These are phyloP conservation scores for Auanema freiburgensis DNA, from an alignment of 2,888 invertebrate species.

Conservation along the genomic window DNA sequence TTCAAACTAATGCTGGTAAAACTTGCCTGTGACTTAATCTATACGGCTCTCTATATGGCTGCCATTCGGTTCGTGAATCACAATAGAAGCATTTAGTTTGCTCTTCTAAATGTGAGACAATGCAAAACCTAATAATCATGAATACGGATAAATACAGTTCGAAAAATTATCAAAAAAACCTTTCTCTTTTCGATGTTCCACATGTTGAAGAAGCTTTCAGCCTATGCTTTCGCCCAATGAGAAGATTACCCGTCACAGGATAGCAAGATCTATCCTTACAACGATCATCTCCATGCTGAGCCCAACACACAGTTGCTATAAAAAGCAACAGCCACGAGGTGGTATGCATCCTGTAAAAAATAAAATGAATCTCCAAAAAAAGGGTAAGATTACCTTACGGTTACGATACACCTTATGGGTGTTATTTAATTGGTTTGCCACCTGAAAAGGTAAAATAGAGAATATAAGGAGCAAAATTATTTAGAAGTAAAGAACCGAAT, in stretches of 20 bases:
- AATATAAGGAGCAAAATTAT: too few species aligned
- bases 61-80: slow-evolving; percentile 78
- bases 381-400: too few species aligned
- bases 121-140: slow-evolving; percentile 75
- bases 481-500: too few species aligned
- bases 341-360: too few species aligned
- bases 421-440: too few species aligned
- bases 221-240: slow-evolving; percentile 90
- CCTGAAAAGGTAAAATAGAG: too few species aligned
- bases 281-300: slow-evolving; percentile 65
- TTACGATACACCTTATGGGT: too few species aligned
- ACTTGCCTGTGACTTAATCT: slow-evolving; percentile 42
- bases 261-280: slow-evolving; percentile 96
- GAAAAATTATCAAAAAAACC: slow-evolving; percentile 11
- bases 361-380: too few species aligned
- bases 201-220: slow-evolving; percentile 93
- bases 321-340: too few species aligned
- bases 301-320: too few species aligned
- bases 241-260: slow-evolving; percentile 95
- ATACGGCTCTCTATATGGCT: slow-evolving; percentile 43
- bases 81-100: slow-evolving; percentile 95
- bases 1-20: neutral
- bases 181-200: slow-evolving; percentile 73
- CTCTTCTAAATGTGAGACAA: slow-evolving; percentile 90
- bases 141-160: slow-evolving; percentile 1